Evolutionary conservation across 2,797 vertebrate genomes (phyloP).

Genomic region (Pipistrellus kuhlii): DNA sequence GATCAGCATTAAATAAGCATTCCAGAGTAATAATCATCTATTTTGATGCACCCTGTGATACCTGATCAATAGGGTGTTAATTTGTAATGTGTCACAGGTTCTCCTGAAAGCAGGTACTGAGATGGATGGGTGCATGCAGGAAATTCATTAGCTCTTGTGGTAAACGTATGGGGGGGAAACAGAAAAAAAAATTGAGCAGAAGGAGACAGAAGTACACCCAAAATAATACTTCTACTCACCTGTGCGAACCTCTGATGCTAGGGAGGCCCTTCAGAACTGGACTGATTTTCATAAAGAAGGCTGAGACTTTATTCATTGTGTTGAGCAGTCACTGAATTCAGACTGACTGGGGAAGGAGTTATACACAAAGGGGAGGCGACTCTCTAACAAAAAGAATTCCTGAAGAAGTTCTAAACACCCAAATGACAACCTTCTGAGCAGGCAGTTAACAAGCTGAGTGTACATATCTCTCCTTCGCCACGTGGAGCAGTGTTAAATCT

Average conservation of each 20-base stretch:
- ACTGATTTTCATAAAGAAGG: background rate
- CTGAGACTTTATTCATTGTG: background rate
- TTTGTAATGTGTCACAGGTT: background rate
- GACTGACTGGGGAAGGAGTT: background rate
- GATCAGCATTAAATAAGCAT: background rate
- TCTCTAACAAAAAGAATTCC: background rate
- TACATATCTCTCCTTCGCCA: background rate
- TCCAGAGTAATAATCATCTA: background rate
- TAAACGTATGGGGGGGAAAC: background rate
- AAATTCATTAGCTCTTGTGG: background rate
- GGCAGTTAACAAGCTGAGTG: background rate
- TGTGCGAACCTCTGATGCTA: background rate
- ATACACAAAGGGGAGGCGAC: background rate
- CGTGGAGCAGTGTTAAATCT: background rate
- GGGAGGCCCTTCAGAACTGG: background rate
- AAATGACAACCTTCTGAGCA: background rate
- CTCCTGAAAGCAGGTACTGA: background rate
- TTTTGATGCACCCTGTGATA: background rate
- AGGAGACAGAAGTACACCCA: background rate
- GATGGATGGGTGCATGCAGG: background rate
- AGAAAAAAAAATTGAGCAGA: background rate
- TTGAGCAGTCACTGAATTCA: background rate
- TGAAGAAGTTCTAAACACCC: background rate
- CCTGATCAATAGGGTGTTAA: background rate
- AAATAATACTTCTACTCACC: background rate